Base-by-base conservation (phyloP, 53 echinoderm and acorn worm species). In the Holothuria leucospilota region DNA sequence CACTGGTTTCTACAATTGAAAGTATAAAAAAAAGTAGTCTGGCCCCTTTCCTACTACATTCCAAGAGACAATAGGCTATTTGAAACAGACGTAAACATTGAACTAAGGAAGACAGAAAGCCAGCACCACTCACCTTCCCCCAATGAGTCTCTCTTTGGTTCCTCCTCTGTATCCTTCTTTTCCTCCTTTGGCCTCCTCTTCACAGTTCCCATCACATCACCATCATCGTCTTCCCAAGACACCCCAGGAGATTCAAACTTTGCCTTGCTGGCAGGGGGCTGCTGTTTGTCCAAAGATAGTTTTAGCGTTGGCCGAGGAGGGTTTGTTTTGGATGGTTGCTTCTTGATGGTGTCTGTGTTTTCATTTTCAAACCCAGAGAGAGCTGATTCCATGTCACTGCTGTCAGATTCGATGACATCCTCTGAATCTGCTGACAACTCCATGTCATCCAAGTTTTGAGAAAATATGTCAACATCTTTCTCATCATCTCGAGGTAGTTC, bases 301-400 rank as follows among this genome's bases (percentile, higher is more conserved):
- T 87, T 85, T 63, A 81, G n/a, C 16, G 88, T 81, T 62, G 80
- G 53, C 49, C 88, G 87, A 12, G 84, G 82, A 12, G 96, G 96
- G 59, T 92, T 93, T 39, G 89, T 62, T 49, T 90, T 95, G 4
- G 68, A 23, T 2, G 99, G 99, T 66, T 99, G 99, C 75, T 99
- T 99, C 94, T 99, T 99, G 69, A 99, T 99, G 4, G 99, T 99
- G 87, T 99, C 99, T 1, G 99, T 99, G 91, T 99, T 99, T 52
- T 99, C 99, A 56, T 95, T 99, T 61, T 99, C 99, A 67, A 99
- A 99, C 2, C 93, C 95, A 16, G 92, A 90, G 14, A 99, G 86
- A 13, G 81, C 94, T 2, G 89, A 78, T 73, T 95, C 91, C 85
- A 93, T 60, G 58, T 96, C 96, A 46, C 96, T 96, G 58, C 94